Base-by-base conservation (phyloP, 2,888 invertebrate species). In the Taphrorychus bicolor region DNA sequence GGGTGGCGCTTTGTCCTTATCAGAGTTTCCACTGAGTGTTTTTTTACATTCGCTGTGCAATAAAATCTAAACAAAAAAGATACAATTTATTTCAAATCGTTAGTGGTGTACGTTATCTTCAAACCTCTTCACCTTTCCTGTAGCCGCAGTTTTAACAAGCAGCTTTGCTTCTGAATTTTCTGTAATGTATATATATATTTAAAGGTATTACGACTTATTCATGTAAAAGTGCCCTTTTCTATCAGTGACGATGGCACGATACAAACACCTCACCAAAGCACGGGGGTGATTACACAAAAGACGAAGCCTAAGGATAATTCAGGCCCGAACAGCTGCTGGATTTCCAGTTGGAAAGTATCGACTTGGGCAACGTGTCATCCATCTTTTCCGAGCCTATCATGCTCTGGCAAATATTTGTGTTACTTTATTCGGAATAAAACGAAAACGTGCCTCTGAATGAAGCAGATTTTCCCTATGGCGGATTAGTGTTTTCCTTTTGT, bases 251-350 rank as follows among this genome's bases (percentile, higher is more conserved):
- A n/a, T n/a, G n/a, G 32, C n/a, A 41, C 22, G 23, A 58, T 14
- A 64, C 40, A 64, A 64, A 64, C 51, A 64, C 23, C 58, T 41
- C 23, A 41, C 58, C 41, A 49, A 64, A 52, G 58, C 57, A 56
- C 21, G 58, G 22, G 22, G 51, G 22, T n/a, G 22, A 32, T 23
- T 17, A 57, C 19, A 64, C 53, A 59, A 65, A 45, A 51, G 63
- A 57, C n/a, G 48, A 63, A 59, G 40, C 59, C 51, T 40, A n/a
- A n/a, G 65, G 53, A 65, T 65, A 65, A 65, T 65, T 59, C 65
- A 32, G 53, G 53, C 54, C 72, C 66, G 73, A 76, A 69, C 78
- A 78, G 78, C 77, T 78, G 78, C 75, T 74, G 72, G 73, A 73
- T 74, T 78, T 78, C 76, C 74, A 68, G 68, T 73, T 71, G 72